Evolutionary conservation across 1,140 invertebrate genomes (phyloP), one percentile per base, ranked within the genome.

Genomic region (Rhyacophila brunnea): DNA sequence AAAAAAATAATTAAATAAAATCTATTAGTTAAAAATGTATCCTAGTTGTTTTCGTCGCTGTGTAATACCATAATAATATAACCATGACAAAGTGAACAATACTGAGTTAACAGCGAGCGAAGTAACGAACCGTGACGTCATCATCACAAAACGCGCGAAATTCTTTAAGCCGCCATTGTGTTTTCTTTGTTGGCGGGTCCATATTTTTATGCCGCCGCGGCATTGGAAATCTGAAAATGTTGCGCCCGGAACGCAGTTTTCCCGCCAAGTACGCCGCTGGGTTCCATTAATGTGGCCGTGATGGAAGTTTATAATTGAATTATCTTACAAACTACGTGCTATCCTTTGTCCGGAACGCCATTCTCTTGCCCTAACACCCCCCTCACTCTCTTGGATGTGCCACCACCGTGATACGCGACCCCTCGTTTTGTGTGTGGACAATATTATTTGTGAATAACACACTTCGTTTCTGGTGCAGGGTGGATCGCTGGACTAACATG

Each of bases 241-340:
- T 40, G 15, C 38, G 38, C 15, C 18, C 14, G 13, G 43, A 17
- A 45, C 10, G 18, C 46, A 20, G 17, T 20, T 40, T 48, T 32
- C n/a, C 20, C 45, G 20, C 44, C 61, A 46, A 59, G 61, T 50
- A 53, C 56, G 23, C 55, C 61, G 56, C 52, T 51, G 61, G 61
- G 61, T 47, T 63, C 61, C 56, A 63, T 63, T 63, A 63, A 54
- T 59, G 61, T 17, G 61, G 49, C 46, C 47, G 45, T 59, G 61
- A 63, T 63, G 57, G 61, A 63, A 63, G 50, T 59, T 63, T 63
- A 56, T 63, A 63, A 63, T 63, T 63, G 56, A 63, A 63, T 63
- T 63, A 63, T 59, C 61, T 63, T 59, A 51, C 56, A 53, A 59
- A 59, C 56, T 63, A 59, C 61, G 61, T 59, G 61, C 35, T 38